Evolutionary conservation across 1,140 invertebrate genomes (phyloP), one percentile per base, ranked within the genome.

Genomic region (Drosophila bocqueti): DNA sequence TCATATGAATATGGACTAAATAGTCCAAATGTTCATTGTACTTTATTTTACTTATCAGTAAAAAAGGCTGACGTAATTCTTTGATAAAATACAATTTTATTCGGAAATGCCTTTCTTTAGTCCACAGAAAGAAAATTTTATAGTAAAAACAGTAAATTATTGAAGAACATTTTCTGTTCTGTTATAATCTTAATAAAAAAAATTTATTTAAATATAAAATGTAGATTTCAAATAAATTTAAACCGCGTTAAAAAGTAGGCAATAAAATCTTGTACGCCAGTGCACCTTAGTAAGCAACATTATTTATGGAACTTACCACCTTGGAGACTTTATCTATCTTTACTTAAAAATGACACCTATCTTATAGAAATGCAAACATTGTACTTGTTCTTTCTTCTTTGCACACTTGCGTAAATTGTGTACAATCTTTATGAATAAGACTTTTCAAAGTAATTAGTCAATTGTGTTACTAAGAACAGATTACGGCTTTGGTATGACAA

Each of bases 391-490:
- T 34, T 10, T 34, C 0, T 34, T 34, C 9, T 34, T 34, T 0
- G 7, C 4, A 29, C 47, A 62, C 15, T 55, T 62, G 60, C 11
- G 45, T 54, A 54, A 36, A 21, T 21, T 21, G 5, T 29, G 16
- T 16, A 38, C 24, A 40, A 60, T 46, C 9, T 26, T 29, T 24
- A 40, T 67, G 34, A 67, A 49, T 63, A 62, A 67, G 34, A 40
- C 13, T 13, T 52, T 7, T 21, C 1, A 18, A 66, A 13, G 26
- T 29, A 31, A n/a, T 62, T 26, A 68, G 45, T 68, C 60, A 68
- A 38, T 26, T 18, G 11, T 36, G 45, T 75, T 58, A 26, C 24
- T 26, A 52, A 34, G 69, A 58, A 76, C n/a, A 34, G 43, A 69
- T 69, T 36, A 45, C 11, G 24, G 15, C 8, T 57, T 40, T 57